Conservation (phyloP, 2,797 vertebrate genomes). For the Sardinella longiceps region DNA sequence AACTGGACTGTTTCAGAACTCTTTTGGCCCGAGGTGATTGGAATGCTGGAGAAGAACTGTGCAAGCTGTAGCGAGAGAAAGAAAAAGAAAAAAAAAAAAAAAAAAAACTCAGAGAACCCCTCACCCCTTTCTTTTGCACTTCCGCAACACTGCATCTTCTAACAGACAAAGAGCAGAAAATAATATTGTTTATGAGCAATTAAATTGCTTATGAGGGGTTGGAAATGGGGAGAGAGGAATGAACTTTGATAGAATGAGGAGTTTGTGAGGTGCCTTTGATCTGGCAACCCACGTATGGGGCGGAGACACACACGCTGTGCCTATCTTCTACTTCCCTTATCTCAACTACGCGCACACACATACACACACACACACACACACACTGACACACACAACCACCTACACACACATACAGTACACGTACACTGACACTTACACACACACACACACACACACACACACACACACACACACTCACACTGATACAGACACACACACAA, state of each 20-base stretch:
- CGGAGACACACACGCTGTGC: neutral
- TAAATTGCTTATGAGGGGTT: neutral
- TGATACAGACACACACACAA: neutral
- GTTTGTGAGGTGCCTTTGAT: neutral
- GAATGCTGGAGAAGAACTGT: neutral
- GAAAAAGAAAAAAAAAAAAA: neutral
- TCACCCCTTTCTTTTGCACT: neutral
- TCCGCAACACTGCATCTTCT: neutral
- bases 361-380: neutral
- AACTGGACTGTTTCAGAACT: neutral
- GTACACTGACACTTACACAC: neutral
- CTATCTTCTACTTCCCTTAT: neutral
- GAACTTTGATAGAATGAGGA: conserved; percentile 23
- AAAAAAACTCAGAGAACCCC: neutral
- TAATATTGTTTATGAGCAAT: conserved; percentile 23
- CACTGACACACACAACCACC: neutral
- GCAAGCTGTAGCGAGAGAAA: neutral
- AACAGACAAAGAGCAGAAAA: neutral
- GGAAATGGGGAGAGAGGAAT: neutral
- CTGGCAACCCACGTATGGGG: conserved; percentile 7
- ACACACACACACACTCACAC: neutral
- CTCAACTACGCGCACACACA: neutral
- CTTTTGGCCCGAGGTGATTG: neutral
- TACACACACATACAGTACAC: neutral
- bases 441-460: neutral